Base-by-base conservation (phyloP, 2,113 vertebrate species). In the Indicator maculatus region DNA sequence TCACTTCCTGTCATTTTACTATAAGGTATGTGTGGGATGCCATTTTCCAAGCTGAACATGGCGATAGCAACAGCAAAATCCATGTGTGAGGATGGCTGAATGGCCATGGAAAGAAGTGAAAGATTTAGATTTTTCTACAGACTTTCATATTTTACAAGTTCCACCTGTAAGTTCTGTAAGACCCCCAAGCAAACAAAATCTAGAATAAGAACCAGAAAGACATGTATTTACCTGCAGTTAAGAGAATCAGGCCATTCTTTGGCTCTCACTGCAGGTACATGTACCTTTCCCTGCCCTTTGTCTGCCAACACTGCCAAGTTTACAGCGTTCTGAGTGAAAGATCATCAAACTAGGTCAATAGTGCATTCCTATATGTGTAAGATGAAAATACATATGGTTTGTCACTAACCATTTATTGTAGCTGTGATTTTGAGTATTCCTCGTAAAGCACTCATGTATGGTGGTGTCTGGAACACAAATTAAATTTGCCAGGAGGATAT, bases 401-500 rank as follows among this genome's bases (percentile, higher is more conserved):
- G n/a, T 44, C 56, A 38, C 16, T 87, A 26, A 45, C 5, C 3
- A 31, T 41, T 72, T 73, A 47, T 31, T 64, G 16, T 19, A 67
- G 9, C 14, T 58, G 21, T 52, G 16, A 52, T 69, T 64, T 56
- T 52, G 31, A 56, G 5, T 75, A 38, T 74, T 73, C 6, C 20
- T 67, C 18, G n/a, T 60, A 50, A 69, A 60, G 44, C 45, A 50
- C 4, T 53, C 1, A 0, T 44, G 6, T 0, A 3, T 60, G 45
- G 18, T 27, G 6, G 33, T 58, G 19, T 80, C 27, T 84, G 56
- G 41, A 58, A 52, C 16, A 28, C 8, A 18, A 39, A 14, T 61
- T 61, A 69, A 17, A 44, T 73, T 74, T 78, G 4, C 18, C 18
- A n/a, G 28, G 28, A 65, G 21, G 20, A 8, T 47, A 72, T 41